Evolutionary conservation across 2,888 invertebrate species (phyloP).

Genomic region (Lathronympha strigana): DNA sequence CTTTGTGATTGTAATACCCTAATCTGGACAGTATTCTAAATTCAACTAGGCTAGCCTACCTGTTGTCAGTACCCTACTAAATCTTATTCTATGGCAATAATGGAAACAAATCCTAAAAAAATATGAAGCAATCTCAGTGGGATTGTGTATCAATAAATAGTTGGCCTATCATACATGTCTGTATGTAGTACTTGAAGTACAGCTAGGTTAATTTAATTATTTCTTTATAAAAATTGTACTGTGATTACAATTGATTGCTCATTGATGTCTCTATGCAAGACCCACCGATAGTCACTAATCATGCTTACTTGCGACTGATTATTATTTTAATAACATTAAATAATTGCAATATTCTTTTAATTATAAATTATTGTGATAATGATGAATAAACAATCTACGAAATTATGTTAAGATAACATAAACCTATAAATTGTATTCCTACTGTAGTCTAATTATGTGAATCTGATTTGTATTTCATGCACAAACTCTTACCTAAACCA

Average conservation of each 20-base stretch:
- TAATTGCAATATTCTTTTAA: slow-evolving; percentile 20
- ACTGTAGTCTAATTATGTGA: neutral
- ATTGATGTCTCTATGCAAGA: slow-evolving; percentile 26
- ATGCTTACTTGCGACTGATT: slow-evolving; percentile 32
- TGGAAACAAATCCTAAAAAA: neutral
- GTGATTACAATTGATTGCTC: slow-evolving; percentile 34
- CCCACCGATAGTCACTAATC: slow-evolving; percentile 39
- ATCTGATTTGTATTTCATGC: slow-evolving; percentile 8
- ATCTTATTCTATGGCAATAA: neutral
- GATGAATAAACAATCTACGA: slow-evolving; percentile 20
- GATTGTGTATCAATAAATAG: neutral
- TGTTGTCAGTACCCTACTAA: neutral
- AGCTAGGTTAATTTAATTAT: neutral
- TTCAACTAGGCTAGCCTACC: neutral
- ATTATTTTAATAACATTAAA: slow-evolving; percentile 33
- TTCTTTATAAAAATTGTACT: slow-evolving; percentile 11
- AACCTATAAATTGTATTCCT: slow-evolving; percentile 3
- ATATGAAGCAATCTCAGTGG: neutral
- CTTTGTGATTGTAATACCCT: neutral
- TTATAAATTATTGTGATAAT: slow-evolving; percentile 26
- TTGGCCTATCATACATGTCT: neutral
- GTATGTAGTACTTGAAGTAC: slow-evolving; percentile 9
- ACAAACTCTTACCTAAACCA: slow-evolving; percentile 29
- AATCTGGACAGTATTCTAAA: neutral
- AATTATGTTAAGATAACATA: slow-evolving; percentile 6